Conservation (phyloP, 2,113 vertebrate species). For the Hystrix cristata region DNA sequence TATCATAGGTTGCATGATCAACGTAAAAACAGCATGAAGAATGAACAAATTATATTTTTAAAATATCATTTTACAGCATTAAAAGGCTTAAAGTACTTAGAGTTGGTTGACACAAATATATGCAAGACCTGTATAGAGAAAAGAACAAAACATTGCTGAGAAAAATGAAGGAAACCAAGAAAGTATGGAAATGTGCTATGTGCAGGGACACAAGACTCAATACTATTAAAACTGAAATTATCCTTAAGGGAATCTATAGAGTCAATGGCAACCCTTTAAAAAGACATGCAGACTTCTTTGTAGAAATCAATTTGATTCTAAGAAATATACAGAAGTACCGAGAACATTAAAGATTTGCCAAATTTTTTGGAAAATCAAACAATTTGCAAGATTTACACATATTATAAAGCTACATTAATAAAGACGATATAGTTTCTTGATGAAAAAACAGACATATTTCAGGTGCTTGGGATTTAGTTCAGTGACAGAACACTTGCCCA, state of each 20-base stretch:
- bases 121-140: background rate
- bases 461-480: background rate
- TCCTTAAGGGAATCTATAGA: background rate
- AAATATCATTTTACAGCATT: background rate
- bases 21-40: background rate
- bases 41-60: background rate
- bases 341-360: background rate
- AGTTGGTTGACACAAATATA: background rate
- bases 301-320: background rate
- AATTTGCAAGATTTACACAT: background rate
- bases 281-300: background rate
- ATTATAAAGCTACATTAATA: background rate
- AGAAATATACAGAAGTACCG: background rate
- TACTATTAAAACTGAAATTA: background rate
- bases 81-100: background rate
- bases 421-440: background rate
- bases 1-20: background rate
- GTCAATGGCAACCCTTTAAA: background rate
- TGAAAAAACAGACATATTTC: background rate
- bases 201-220: background rate
- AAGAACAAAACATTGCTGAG: background rate
- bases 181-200: background rate
- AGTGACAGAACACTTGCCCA: background rate
- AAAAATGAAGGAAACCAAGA: background rate
- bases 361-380: background rate